These are phyloP conservation scores for Venustaconcha ellipsiformis DNA, from an alignment of 1,140 invertebrate species.

Conservation along the genomic window DNA sequence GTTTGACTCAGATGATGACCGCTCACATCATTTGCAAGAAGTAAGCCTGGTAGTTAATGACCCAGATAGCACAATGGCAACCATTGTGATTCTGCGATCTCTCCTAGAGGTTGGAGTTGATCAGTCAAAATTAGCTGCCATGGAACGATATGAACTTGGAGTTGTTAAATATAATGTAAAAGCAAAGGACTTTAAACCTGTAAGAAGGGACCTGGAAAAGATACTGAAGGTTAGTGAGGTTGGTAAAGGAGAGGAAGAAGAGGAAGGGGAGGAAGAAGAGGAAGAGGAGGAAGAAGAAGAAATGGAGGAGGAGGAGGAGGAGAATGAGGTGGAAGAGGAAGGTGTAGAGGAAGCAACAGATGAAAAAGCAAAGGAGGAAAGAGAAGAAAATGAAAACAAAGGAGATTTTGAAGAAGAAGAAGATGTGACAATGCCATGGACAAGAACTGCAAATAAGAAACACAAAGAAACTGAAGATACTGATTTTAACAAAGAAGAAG, in stretches of 20 bases:
- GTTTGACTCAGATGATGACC: background rate
- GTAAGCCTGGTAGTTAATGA: slow-evolving; percentile 33
- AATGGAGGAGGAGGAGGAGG: background rate
- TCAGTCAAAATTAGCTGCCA: slow-evolving; percentile 24
- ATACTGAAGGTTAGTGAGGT: background rate
- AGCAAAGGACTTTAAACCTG: background rate
- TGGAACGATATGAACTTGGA: slow-evolving; percentile 17
- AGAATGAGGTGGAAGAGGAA: background rate
- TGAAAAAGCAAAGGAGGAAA: background rate
- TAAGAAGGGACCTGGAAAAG: background rate
- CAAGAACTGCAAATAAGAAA: no score
- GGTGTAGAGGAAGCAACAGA: background rate
- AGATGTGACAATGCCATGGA: no score
- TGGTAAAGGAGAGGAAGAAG: background rate
- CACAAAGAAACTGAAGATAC: no score
- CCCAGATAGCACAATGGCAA: slow-evolving; percentile 32
- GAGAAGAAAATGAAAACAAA: background rate
- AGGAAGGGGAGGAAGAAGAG: no score
- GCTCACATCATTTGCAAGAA: slow-evolving; percentile 20
- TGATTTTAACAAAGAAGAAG: background rate
- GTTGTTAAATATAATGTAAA: background rate
- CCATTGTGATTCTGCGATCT: slow-evolving; percentile 36
- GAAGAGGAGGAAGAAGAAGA: no score
- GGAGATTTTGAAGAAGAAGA: no score
- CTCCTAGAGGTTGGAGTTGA: slow-evolving; percentile 31